Evolutionary conservation across 2,888 invertebrate genomes (phyloP), one percentile per base, ranked within the genome.

Genomic region (Drosophila falleni): DNA sequence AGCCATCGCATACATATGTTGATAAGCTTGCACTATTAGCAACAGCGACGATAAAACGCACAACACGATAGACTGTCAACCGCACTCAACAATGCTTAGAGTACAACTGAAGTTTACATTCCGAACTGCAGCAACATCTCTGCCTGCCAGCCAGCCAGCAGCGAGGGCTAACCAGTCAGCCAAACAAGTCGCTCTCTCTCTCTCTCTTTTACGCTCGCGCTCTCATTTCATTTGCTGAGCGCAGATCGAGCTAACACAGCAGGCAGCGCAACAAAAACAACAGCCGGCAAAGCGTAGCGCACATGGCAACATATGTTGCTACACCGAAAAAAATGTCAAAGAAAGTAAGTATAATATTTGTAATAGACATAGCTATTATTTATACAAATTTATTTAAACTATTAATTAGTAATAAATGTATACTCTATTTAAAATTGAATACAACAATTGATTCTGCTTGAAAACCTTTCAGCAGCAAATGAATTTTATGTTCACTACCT

Each of bases 81-180:
- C 81, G 67, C 69, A 72, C 87, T 80, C 75, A 64, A 59, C 76
- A 51, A 61, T 59, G 72, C 61, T 68, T 46, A 46, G 46, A 63
- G 63, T 46, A 51, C 56, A 63, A 68, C 68, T 68, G 41, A 78
- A 69, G 77, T 56, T 71, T 67, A 61, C 58, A 54, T 53, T 51
- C 39, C 59, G 26, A 58, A 81, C 66, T 81, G 55, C 70, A 77
- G 46, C 51, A 49, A 37, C 69, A 44, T 54, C 31, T 49, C 70
- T 67, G 62, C 26, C n/a, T 9, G 39, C 3, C 8, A n/a, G n/a
- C 35, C 5, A 39, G 39, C 10, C 44, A 62, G 54, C 70, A 47
- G 46, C 82, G 82, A 88, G 86, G 84, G 86, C 83, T 86, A 86
- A 59, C 65, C 69, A 47, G 59, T 53, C 60, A 50, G 53, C 9